These are phyloP conservation scores for Momotus momota DNA, from an alignment of 2,797 vertebrate genomes.

Conservation along the genomic window DNA sequence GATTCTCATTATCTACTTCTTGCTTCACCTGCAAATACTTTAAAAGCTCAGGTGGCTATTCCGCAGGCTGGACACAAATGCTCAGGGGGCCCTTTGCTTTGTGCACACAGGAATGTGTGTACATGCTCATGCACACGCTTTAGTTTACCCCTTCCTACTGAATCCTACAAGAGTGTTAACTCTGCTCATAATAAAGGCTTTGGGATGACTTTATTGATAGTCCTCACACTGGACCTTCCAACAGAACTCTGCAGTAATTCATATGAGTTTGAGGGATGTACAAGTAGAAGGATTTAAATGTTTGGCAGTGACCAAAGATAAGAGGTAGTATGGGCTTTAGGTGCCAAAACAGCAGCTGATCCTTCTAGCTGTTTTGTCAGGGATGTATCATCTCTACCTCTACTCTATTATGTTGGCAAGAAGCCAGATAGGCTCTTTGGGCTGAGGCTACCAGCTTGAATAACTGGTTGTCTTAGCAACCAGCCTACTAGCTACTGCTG, in stretches of 20 bases:
- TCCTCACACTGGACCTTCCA: neutral
- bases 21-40: neutral
- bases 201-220: neutral
- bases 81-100: neutral
- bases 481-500: neutral
- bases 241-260: neutral
- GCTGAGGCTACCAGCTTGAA: conserved; percentile 5
- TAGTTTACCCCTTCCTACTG: neutral
- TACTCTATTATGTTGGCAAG: neutral
- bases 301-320: neutral
- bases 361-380: neutral
- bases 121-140: neutral
- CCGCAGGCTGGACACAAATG: neutral
- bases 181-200: neutral
- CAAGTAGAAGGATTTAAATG: neutral
- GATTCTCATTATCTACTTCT: neutral
- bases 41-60: neutral
- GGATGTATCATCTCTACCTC: neutral
- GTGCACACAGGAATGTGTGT: neutral
- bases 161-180: neutral
- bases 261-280: neutral
- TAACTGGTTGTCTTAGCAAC: conserved; percentile 28
- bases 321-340: neutral
- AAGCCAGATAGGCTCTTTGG: neutral
- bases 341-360: neutral